These are phyloP conservation scores for Bacillus rossius DNA, from an alignment of 1,140 invertebrate genomes.

Conservation along the genomic window DNA sequence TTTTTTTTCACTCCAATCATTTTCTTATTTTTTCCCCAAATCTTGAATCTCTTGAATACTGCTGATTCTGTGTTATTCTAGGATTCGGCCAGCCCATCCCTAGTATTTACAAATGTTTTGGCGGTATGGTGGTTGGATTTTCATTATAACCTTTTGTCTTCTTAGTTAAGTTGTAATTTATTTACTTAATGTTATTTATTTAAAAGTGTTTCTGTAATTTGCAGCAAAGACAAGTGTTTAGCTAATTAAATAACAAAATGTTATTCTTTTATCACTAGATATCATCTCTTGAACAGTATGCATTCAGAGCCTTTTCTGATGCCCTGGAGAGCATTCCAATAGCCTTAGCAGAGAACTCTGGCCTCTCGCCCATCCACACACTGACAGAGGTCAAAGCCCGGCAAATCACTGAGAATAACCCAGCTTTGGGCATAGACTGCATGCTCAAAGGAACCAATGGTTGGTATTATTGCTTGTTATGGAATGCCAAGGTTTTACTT, in stretches of 20 bases:
- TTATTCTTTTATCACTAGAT: constrained; percentile 47
- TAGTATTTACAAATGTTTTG: no score
- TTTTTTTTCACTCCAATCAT: no score
- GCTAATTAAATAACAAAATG: not conserved
- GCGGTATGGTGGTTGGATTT: no score
- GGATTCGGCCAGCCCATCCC: no score
- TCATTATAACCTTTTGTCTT: no score
- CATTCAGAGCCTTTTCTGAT: constrained; percentile 93
- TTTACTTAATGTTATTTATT: not conserved
- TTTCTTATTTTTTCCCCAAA: no score
- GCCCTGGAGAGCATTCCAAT: constrained; percentile 93
- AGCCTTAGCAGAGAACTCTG: constrained; percentile 95
- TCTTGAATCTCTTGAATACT: no score
- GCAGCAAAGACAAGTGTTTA: not conserved
- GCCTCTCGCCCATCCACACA: constrained; percentile 86
- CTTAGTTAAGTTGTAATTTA: no score
- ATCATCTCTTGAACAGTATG: constrained; percentile 93
- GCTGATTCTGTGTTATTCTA: no score
- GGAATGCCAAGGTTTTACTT: not conserved
- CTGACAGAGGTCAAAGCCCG: constrained; percentile 88
- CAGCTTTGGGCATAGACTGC: constrained; percentile 92
- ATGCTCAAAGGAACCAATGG: constrained; percentile 76
- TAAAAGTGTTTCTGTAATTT: not conserved
- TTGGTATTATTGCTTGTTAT: constrained; percentile 34
- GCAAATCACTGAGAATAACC: constrained; percentile 82